Conservation (phyloP, 1,140 invertebrate genomes). For the Achatina immaculata region DNA sequence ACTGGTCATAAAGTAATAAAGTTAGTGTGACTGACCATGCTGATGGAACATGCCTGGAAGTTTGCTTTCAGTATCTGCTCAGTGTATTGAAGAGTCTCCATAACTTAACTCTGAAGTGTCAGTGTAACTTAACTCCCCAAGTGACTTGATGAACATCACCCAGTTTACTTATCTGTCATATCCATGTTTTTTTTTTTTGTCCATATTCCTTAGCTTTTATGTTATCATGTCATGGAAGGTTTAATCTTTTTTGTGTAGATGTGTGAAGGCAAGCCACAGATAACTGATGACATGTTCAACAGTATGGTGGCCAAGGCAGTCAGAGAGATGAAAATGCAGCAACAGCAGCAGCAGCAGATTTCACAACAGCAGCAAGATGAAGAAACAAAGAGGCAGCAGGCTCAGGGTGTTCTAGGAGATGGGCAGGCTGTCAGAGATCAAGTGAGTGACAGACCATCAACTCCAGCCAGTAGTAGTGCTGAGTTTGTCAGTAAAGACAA, state of each 20-base stretch:
- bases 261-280: conserved; percentile 83
- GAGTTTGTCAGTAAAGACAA: not conserved
- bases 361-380: conserved; percentile 24
- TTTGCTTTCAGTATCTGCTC: no score
- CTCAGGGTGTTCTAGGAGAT: not conserved
- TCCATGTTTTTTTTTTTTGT: no score
- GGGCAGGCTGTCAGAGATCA: not conserved
- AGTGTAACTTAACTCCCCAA: no score
- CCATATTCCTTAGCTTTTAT: no score
- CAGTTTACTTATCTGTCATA: no score
- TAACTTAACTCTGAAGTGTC: no score
- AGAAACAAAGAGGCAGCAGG: conserved; percentile 22
- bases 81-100: no score
- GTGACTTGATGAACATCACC: no score
- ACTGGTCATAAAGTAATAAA: no score
- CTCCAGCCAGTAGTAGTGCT: not conserved
- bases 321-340: conserved; percentile 76
- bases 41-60: no score
- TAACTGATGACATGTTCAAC: conserved; percentile 91
- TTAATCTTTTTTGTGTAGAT: conserved; percentile 77
- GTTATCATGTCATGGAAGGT: no score
- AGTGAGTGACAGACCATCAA: not conserved
- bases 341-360: conserved; percentile 67
- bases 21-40: no score
- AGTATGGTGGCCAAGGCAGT: conserved; percentile 90